Percentiles rank a stretch among this genome's conserved stretches.
Evolutionary conservation across 2,113 vertebrate genomes (phyloP).

Genomic region (Pedetes capensis): DNA sequence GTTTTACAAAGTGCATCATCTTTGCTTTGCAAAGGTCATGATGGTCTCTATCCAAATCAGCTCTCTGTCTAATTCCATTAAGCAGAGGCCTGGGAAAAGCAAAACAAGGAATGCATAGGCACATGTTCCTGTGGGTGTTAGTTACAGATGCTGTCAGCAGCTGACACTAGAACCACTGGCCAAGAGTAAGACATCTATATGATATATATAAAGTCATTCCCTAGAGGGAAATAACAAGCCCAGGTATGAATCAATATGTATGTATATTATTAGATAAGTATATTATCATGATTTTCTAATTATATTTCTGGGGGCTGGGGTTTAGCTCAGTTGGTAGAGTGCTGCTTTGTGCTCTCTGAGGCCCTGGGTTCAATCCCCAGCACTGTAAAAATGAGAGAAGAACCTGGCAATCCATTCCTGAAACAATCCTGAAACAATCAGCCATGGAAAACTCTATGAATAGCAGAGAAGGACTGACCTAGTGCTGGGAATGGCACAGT

Average conservation of each 20-base stretch:
- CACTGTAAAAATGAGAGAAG: no score
- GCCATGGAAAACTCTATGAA: no score
- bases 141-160: neutral
- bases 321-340: no score
- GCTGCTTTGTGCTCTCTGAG: no score
- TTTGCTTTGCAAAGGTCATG: slow-evolving; percentile 52
- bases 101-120: neutral
- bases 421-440: no score
- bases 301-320: no score
- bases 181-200: neutral
- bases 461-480: no score
- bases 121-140: neutral
- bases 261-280: no score
- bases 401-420: no score
- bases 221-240: neutral
- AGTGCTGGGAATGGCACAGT: no score
- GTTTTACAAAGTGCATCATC: slow-evolving; percentile 71
- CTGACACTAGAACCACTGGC: neutral
- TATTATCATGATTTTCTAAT: no score
- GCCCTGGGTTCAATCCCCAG: no score
- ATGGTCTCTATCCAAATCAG: slow-evolving; percentile 52
- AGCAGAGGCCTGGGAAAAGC: neutral
- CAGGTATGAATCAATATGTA: neutral
- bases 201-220: neutral
- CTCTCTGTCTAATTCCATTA: slow-evolving; percentile 8